Evolutionary conservation across 2,888 invertebrate genomes (phyloP).

Genomic region (Aelia acuminata): DNA sequence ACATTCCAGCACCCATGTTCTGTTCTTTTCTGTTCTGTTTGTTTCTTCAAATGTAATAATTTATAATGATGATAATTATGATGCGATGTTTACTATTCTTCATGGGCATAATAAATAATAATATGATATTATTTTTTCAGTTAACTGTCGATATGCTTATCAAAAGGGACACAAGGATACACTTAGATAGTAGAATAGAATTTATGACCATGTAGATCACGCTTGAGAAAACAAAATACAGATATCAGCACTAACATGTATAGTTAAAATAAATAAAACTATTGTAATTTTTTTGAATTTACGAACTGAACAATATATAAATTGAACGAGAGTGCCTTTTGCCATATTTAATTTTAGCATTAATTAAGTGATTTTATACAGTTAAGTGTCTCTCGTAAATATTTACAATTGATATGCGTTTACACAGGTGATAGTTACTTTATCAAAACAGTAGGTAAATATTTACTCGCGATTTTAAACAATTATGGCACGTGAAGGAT

Average conservation of each 20-base stretch:
- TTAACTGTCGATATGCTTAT: neutral
- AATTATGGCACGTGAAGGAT: neutral
- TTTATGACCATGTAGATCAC: neutral
- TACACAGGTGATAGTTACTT: neutral
- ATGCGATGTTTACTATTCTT: too few species aligned
- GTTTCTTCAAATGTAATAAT: too few species aligned
- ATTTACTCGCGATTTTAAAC: neutral
- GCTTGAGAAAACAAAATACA: neutral
- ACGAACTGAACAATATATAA: too few species aligned
- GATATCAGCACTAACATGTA: too few species aligned
- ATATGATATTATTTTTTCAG: too few species aligned
- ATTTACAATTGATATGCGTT: neutral
- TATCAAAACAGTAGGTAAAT: neutral
- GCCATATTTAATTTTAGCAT: neutral
- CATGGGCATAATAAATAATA: too few species aligned
- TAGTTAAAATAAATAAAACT: too few species aligned
- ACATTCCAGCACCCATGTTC: too few species aligned
- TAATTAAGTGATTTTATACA: neutral
- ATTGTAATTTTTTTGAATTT: too few species aligned
- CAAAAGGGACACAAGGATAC: neutral
- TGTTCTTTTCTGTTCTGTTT: too few species aligned
- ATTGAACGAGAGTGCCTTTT: too few species aligned
- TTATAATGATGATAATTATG: too few species aligned
- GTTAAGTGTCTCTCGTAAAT: neutral
- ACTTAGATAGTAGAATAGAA: neutral